Percentiles rank a stretch among this genome's conserved stretches.
Evolutionary conservation across 2,113 vertebrate species (phyloP).

Genomic region (Tachysurus fulvidraco): DNA sequence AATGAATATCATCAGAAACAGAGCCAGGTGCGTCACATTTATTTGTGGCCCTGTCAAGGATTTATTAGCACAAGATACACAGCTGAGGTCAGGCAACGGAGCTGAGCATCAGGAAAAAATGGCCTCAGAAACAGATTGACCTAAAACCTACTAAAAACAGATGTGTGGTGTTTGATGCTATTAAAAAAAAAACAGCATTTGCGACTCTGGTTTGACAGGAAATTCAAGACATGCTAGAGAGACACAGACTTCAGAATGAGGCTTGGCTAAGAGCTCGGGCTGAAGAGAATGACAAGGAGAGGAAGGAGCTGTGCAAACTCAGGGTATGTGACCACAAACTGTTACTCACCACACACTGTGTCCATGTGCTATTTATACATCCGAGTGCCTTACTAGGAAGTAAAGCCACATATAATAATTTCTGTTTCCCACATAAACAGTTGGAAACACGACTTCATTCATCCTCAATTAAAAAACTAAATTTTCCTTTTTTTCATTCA

Average conservation of each 20-base stretch:
- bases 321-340: slow-evolving; percentile 60
- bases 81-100: background rate
- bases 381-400: background rate
- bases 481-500: background rate
- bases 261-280: slow-evolving; percentile 70
- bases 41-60: slow-evolving; percentile 5
- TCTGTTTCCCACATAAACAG: background rate
- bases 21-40: slow-evolving; percentile 61
- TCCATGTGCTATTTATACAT: slow-evolving; percentile 35
- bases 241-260: slow-evolving; percentile 72
- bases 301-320: slow-evolving; percentile 70
- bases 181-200: background rate
- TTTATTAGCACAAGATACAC: slow-evolving; percentile 31
- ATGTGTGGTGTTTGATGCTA: background rate
- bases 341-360: slow-evolving; percentile 7
- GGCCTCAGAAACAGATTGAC: too few relatives aligned
- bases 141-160: background rate
- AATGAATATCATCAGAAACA: slow-evolving; percentile 66
- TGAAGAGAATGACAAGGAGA: slow-evolving; percentile 73
- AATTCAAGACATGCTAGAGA: slow-evolving; percentile 71
- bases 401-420: background rate
- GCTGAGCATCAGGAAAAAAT: background rate
- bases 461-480: background rate
- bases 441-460: background rate
- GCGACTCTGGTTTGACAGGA: slow-evolving; percentile 61